Evolutionary conservation across 2,888 invertebrate genomes (phyloP).

Genomic region (Latheticus oryzae): DNA sequence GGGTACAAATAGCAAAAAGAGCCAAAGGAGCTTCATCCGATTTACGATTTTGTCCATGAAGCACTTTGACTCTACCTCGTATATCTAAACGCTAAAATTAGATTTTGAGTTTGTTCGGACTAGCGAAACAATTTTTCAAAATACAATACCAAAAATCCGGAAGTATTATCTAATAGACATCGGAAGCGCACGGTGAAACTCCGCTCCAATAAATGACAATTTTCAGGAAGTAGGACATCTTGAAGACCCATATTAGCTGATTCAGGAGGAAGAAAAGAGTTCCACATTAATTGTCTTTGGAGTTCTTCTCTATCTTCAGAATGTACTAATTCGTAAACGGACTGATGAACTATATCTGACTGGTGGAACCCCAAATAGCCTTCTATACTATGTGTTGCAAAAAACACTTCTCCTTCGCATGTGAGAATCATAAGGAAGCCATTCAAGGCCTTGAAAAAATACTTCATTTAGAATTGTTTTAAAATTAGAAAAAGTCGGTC

Average conservation of each 20-base stretch:
- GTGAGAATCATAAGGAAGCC: slow-evolving; percentile 99
- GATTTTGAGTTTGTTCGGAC: neutral
- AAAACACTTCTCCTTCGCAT: slow-evolving; percentile 99
- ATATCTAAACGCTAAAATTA: slow-evolving; percentile 90
- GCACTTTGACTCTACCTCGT: slow-evolving; percentile 93
- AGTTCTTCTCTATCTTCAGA: slow-evolving; percentile 98
- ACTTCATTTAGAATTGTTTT: slow-evolving; percentile 11
- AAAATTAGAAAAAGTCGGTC: slow-evolving; percentile 37
- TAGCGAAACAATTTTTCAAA: slow-evolving; percentile 3
- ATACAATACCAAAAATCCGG: slow-evolving; percentile 93
- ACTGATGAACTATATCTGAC: slow-evolving; percentile 99
- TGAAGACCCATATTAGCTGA: slow-evolving; percentile 83
- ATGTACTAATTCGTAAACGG: slow-evolving; percentile 98
- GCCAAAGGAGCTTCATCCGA: slow-evolving; percentile 94
- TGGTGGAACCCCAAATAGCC: slow-evolving; percentile 99
- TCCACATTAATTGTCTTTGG: slow-evolving; percentile 94
- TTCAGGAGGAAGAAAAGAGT: slow-evolving; percentile 88
- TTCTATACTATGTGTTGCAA: slow-evolving; percentile 99
- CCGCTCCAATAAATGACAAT: slow-evolving; percentile 90
- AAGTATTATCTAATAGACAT: slow-evolving; percentile 98
- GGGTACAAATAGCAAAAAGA: slow-evolving; percentile 97
- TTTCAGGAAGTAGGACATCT: slow-evolving; percentile 89
- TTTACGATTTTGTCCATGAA: slow-evolving; percentile 96
- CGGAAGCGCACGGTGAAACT: slow-evolving; percentile 99
- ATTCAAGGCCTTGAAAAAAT: slow-evolving; percentile 91